Percentiles rank a stretch among this genome's conserved stretches.
These are phyloP conservation scores for Drosophila anomelani DNA, from an alignment of 2,888 invertebrate genomes.

Conservation along the genomic window DNA sequence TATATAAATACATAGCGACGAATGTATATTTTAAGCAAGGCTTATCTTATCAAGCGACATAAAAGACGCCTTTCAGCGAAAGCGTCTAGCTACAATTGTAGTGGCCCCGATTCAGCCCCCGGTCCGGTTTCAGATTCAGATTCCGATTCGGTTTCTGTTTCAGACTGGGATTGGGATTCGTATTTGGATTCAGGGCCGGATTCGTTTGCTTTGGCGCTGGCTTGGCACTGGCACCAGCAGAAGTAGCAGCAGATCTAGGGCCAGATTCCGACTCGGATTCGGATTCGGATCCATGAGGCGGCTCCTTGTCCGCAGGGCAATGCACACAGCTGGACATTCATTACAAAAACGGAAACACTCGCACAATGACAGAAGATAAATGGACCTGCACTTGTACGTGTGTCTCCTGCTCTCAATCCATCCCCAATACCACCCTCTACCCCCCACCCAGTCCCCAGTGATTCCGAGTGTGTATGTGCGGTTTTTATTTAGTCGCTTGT, in stretches of 20 bases:
- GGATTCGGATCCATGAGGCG: conserved; percentile 21
- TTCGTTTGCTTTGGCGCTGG: conserved; percentile 31
- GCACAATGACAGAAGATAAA: conserved; percentile 78
- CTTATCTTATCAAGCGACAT: conserved; percentile 79
- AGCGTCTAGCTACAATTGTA: conserved; percentile 69
- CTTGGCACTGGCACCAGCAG: conserved; percentile 28
- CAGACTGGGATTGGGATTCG: conserved; percentile 18
- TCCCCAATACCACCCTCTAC: conserved; percentile 19
- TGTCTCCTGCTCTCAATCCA: conserved; percentile 41
- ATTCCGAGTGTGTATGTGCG: conserved; percentile 54
- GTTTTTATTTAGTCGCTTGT: conserved; percentile 80
- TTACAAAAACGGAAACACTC: conserved; percentile 79
- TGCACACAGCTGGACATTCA: conserved; percentile 79
- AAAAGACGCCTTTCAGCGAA: conserved; percentile 79
- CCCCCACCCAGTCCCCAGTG: conserved; percentile 7
- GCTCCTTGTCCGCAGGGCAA: conserved; percentile 68
- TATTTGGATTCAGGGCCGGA: conserved; percentile 32
- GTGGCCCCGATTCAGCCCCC: conserved; percentile 43
- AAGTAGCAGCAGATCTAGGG: conserved; percentile 17
- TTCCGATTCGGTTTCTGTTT: conserved; percentile 26
- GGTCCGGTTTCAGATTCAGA: conserved; percentile 24
- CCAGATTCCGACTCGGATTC: conserved; percentile 42
- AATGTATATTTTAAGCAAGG: conserved; percentile 76
- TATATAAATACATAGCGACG: conserved; percentile 53
- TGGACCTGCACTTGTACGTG: conserved; percentile 79